These are phyloP conservation scores for Liopterus haemorrhoidalis DNA, from an alignment of 2,888 invertebrate genomes.

Conservation along the genomic window DNA sequence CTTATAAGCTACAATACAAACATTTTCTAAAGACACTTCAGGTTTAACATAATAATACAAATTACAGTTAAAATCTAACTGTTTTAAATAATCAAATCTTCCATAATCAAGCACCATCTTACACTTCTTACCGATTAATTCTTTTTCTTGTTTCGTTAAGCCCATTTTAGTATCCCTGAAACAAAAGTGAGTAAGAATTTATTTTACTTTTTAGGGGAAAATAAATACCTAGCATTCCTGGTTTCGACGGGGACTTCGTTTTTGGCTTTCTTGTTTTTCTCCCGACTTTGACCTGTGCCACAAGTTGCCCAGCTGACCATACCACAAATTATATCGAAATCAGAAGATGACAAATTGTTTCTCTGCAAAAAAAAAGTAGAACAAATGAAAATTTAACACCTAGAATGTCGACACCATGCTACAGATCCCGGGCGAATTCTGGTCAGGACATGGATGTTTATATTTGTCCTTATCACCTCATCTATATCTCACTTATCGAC, in stretches of 20 bases:
- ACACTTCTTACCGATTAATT: conserved; percentile 63
- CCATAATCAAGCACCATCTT: conserved; percentile 76
- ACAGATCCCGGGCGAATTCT: no score
- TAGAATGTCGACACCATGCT: not conserved
- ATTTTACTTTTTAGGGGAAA: conserved; percentile 12
- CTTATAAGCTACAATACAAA: conserved; percentile 60
- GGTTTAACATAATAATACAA: conserved; percentile 62
- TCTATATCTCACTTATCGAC: no score
- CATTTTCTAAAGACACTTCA: conserved; percentile 69
- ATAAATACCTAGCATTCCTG: conserved; percentile 14
- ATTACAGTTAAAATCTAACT: conserved; percentile 53
- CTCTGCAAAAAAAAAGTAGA: conserved; percentile 42
- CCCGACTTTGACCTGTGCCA: conserved; percentile 60
- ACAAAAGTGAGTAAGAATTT: not conserved
- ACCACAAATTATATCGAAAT: conserved; percentile 71
- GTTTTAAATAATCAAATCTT: conserved; percentile 56
- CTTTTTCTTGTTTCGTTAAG: conserved; percentile 49
- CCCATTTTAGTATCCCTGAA: conserved; percentile 39
- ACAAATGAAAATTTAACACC: conserved; percentile 8
- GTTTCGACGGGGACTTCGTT: conserved; percentile 12
- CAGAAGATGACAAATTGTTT: conserved; percentile 52
- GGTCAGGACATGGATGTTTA: no score
- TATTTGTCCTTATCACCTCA: no score
- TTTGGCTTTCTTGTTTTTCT: conserved; percentile 37
- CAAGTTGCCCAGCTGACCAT: conserved; percentile 89